These are phyloP conservation scores for Protonibea diacanthus DNA, from an alignment of 2,797 vertebrate species.

Conservation along the genomic window DNA sequence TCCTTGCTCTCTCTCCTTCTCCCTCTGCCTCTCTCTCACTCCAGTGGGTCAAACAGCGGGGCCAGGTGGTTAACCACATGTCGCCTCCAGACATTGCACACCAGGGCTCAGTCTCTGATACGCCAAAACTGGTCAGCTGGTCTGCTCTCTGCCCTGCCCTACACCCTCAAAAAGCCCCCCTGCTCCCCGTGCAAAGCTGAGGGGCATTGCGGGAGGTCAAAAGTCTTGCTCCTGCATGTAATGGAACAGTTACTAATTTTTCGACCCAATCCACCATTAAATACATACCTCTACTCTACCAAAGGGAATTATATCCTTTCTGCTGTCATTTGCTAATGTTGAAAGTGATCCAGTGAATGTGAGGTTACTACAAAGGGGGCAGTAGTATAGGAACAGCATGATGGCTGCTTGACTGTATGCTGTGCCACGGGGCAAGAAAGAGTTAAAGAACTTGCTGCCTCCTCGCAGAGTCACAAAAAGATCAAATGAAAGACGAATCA, in stretches of 20 bases:
- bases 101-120: slow-evolving; percentile 72
- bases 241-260: slow-evolving; percentile 67
- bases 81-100: slow-evolving; percentile 79
- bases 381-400: slow-evolving; percentile 17
- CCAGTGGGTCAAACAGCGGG: slow-evolving; percentile 83
- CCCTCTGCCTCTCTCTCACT: slow-evolving; percentile 65
- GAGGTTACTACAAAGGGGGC: background rate
- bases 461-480: slow-evolving; percentile 25
- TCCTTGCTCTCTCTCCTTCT: slow-evolving; percentile 51
- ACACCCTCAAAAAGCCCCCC: slow-evolving; percentile 69
- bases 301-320: background rate
- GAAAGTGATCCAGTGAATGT: slow-evolving; percentile 20
- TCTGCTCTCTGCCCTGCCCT: slow-evolving; percentile 77
- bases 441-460: slow-evolving; percentile 8
- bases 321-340: slow-evolving; percentile 2
- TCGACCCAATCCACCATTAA: slow-evolving; percentile 42
- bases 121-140: slow-evolving; percentile 76
- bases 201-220: slow-evolving; percentile 83
- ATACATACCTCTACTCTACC: slow-evolving; percentile 35
- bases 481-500: slow-evolving; percentile 34
- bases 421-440: slow-evolving; percentile 3
- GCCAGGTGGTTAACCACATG: slow-evolving; percentile 88
- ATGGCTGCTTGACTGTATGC: slow-evolving; percentile 2
- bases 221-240: slow-evolving; percentile 76
- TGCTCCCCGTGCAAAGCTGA: slow-evolving; percentile 70